Conservation (phyloP, 2,113 vertebrate species). For the Sebastes fasciatus region DNA sequence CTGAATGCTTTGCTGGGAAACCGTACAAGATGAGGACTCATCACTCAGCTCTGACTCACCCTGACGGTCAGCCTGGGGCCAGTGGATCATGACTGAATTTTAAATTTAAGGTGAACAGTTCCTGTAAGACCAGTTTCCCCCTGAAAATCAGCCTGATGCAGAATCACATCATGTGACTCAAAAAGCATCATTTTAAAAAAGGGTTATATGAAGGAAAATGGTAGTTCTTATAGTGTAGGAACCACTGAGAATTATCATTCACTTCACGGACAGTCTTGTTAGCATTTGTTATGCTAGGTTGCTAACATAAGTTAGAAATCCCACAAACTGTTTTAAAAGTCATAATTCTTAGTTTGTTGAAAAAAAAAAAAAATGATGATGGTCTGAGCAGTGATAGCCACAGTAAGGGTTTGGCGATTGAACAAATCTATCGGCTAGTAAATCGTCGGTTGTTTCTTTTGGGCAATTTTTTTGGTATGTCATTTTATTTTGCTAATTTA, state of each 20-base stretch:
- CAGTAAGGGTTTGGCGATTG: too few species aligned
- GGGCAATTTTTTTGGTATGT: too few species aligned
- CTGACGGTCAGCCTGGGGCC: neutral
- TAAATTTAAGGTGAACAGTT: constrained; percentile 11
- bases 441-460: too few species aligned
- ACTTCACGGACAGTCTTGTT: neutral
- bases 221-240: neutral
- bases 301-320: neutral
- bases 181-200: neutral
- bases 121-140: neutral
- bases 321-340: neutral
- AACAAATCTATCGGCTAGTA: too few species aligned
- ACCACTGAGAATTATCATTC: neutral
- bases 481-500: too few species aligned
- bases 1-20: constrained; percentile 19
- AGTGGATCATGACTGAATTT: constrained; percentile 3
- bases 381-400: too few species aligned
- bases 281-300: neutral
- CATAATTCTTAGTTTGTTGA: too few species aligned
- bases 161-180: neutral
- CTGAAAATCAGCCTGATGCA: neutral
- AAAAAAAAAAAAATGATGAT: too few species aligned
- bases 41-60: constrained; percentile 1
- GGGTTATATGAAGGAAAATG: neutral
- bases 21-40: neutral